Percentiles rank a stretch among this genome's conserved stretches.
These are phyloP conservation scores for Heterohyrax brucei DNA, from an alignment of 2,797 vertebrate genomes.

Conservation along the genomic window DNA sequence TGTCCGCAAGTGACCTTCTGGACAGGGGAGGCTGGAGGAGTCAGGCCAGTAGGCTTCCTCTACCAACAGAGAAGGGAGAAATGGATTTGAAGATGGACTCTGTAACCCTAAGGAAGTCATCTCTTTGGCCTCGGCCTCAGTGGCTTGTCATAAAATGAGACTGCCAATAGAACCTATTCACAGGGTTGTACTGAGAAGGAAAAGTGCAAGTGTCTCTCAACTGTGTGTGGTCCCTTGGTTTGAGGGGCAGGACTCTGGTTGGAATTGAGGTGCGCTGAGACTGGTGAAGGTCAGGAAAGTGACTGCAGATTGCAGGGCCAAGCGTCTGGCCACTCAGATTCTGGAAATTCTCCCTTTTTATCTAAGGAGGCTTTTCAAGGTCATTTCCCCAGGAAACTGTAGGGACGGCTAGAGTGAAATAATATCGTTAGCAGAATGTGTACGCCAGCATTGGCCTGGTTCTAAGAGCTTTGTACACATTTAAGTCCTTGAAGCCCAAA, in stretches of 20 bases:
- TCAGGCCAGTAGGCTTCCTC: neutral
- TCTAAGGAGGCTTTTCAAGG: neutral
- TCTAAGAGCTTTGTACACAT: neutral
- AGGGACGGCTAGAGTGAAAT: accelerated
- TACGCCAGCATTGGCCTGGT: neutral
- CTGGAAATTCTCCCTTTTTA: neutral
- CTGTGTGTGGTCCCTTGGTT: neutral
- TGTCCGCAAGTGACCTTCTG: neutral
- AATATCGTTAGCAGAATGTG: neutral
- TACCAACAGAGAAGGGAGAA: accelerated
- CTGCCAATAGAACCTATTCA: accelerated
- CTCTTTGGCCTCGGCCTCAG: neutral
- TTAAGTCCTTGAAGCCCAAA: neutral
- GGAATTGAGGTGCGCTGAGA: neutral
- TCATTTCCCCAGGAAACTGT: neutral
- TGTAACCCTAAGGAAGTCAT: neutral
- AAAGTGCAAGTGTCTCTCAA: neutral
- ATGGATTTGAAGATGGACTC: neutral
- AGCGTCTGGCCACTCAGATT: too few relatives aligned
- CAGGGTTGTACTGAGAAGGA: neutral
- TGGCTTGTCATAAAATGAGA: neutral
- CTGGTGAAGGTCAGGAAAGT: neutral
- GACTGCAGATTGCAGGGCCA: too few relatives aligned
- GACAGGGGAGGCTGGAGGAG: neutral
- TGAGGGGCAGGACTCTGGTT: neutral